Base-by-base conservation (phyloP, 2,888 invertebrate genomes). In the Ectemnius cavifrons region DNA sequence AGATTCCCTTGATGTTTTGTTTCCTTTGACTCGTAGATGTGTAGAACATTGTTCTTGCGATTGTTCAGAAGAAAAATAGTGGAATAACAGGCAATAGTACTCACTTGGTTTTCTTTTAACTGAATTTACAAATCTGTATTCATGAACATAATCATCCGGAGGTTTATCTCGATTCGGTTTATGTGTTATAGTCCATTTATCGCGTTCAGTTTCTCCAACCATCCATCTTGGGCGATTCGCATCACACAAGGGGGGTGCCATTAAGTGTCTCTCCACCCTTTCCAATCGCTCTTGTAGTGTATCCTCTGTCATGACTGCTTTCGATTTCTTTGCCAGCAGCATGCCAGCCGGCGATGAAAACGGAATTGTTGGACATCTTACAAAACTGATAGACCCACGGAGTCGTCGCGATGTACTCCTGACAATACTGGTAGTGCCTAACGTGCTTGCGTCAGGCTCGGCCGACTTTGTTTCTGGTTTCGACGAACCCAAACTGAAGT, bases 271-370 rank as follows among this genome's bases (percentile, higher is more conserved):
- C 73, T 93, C 93, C 79, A 92, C 86, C 73, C 93, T 91, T 56
- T 93, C 93, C n/a, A 93, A 81, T 52, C 92, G 91, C 79, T 93
- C 93, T 65, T 89, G 90, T 46, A 92, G 89, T 76, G 92, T 92
- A n/a, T 91, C 92, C 76, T 90, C 87, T 4, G 89, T 89, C 85
- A 91, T 89, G 52, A 52, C 16, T 67, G 91, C 79, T 84, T 92
- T 92, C n/a, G 92, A 92, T 58, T 91, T 91, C 80, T 91, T 92
- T 16, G 92, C 87, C 68, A 93, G 84, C 58, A 92, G 86, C 62
- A 92, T 89, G 4, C 93, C 93, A 45, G 92, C 92, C 14, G 93
- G 93, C 46, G 93, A 93, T 13, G 93, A 92, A 67, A 93, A 90
- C 2, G 93, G 92, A 74, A 93, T 92, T 60, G 91, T 89, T 14